phyloP scores from a whole-genome alignment of 2,797 vertebrate species.

The Hypotaenidia okinawae region DNA sequence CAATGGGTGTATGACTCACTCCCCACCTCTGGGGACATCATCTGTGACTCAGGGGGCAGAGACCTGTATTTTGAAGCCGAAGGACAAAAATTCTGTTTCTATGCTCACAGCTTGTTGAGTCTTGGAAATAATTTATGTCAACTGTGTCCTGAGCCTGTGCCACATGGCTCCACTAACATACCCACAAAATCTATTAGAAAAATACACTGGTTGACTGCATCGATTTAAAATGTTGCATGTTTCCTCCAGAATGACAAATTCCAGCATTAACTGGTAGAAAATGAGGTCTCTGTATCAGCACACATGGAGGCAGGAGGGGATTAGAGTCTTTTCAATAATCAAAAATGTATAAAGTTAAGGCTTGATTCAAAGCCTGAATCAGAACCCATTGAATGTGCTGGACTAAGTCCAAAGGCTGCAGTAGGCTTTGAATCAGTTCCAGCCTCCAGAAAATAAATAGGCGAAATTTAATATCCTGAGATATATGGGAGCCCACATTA shows the following conservation, averaged over 20 bases:
- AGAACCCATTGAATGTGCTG: constrained; percentile 39
- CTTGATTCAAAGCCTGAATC: constrained; percentile 42
- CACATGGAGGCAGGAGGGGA: constrained; percentile 29
- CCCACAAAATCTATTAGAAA: neutral
- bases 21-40: neutral
- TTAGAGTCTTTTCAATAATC: constrained; percentile 53
- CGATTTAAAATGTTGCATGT: neutral
- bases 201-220: neutral
- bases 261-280: neutral
- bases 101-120: neutral
- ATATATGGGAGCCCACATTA: neutral
- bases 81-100: neutral
- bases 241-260: constrained; percentile 20
- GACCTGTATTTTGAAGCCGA: neutral
- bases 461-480: constrained; percentile 27
- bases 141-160: neutral
- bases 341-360: constrained; percentile 49
- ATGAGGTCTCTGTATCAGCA: constrained; percentile 36
- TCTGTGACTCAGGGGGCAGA: neutral
- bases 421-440: constrained; percentile 26
- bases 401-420: constrained; percentile 29
- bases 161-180: neutral
- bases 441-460: constrained; percentile 6
- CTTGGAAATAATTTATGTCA: neutral
- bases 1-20: neutral